These are phyloP conservation scores for Drosophila paramelanica DNA, from an alignment of 2,888 invertebrate species.

Conservation along the genomic window DNA sequence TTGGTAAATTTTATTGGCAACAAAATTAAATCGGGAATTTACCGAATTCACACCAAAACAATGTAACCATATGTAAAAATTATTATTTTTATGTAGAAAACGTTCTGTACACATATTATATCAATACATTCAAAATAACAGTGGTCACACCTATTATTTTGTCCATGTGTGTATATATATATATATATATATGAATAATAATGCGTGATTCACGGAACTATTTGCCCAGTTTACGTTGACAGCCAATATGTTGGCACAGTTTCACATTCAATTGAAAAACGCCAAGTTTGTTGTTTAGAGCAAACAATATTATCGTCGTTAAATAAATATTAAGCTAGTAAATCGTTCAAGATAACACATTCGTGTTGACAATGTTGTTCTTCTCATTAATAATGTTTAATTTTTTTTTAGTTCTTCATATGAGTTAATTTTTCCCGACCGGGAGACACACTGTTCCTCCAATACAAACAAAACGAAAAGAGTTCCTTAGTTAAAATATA, in stretches of 20 bases:
- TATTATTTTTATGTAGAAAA: too few relatives aligned
- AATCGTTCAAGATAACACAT: background rate
- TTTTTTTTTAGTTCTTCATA: background rate
- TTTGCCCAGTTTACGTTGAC: constrained; percentile 8
- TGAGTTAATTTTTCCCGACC: background rate
- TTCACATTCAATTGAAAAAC: background rate
- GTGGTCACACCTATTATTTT: too few relatives aligned
- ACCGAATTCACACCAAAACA: too few relatives aligned
- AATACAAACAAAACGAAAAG: too few relatives aligned
- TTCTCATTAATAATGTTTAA: background rate
- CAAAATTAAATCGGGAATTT: too few relatives aligned
- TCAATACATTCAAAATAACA: too few relatives aligned
- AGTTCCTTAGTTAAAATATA: too few relatives aligned
- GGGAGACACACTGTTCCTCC: background rate
- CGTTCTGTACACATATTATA: too few relatives aligned
- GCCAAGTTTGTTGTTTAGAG: background rate
- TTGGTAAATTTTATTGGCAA: too few relatives aligned
- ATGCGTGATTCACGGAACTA: constrained; percentile 23
- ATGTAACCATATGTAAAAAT: too few relatives aligned
- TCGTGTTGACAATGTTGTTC: background rate
- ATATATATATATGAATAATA: constrained; percentile 29
- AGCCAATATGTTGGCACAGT: constrained; percentile 4
- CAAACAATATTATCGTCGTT: background rate
- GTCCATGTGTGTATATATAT: too few relatives aligned
- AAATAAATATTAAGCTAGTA: background rate